Percentiles rank a stretch among this genome's conserved stretches.
phyloP scores from a whole-genome alignment of 2,797 vertebrate genomes.

The Danionella dracula region DNA sequence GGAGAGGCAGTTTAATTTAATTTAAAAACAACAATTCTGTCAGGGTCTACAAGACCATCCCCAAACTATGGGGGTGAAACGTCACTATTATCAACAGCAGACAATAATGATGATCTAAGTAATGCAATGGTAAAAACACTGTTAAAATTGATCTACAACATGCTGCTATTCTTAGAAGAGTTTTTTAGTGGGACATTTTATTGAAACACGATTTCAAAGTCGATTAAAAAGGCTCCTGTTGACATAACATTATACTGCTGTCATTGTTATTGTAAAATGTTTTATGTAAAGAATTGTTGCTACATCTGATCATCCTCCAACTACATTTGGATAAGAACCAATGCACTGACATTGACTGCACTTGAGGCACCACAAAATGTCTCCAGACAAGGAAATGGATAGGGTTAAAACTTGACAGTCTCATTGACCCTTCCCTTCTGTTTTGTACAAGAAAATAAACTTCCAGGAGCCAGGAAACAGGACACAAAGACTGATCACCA shows the following conservation, averaged over 20 bases:
- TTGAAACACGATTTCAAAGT: constrained; percentile 36
- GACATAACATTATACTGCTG: constrained; percentile 38
- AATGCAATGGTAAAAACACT: constrained; percentile 50
- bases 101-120: constrained; percentile 57
- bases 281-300: constrained; percentile 51
- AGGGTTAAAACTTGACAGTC: not conserved
- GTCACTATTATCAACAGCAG: constrained; percentile 21
- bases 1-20: constrained; percentile 43
- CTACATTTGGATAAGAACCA: constrained; percentile 16
- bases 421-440: constrained; percentile 23
- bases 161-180: constrained; percentile 41
- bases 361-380: constrained; percentile 33
- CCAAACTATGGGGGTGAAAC: not conserved
- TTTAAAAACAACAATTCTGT: constrained; percentile 32
- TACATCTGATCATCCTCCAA: constrained; percentile 41
- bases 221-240: constrained; percentile 32
- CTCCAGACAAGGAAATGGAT: constrained; percentile 35
- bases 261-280: constrained; percentile 44
- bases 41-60: constrained; percentile 9
- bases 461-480: constrained; percentile 53
- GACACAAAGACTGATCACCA: constrained; percentile 56
- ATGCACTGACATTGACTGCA: constrained; percentile 15
- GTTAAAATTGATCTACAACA: constrained; percentile 37
- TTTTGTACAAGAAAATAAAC: constrained; percentile 46
- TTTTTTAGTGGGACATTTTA: constrained; percentile 2